Evolutionary conservation across 2,113 vertebrate genomes (phyloP), one percentile per base, ranked within the genome.

Genomic region (Urocitellus parryii): DNA sequence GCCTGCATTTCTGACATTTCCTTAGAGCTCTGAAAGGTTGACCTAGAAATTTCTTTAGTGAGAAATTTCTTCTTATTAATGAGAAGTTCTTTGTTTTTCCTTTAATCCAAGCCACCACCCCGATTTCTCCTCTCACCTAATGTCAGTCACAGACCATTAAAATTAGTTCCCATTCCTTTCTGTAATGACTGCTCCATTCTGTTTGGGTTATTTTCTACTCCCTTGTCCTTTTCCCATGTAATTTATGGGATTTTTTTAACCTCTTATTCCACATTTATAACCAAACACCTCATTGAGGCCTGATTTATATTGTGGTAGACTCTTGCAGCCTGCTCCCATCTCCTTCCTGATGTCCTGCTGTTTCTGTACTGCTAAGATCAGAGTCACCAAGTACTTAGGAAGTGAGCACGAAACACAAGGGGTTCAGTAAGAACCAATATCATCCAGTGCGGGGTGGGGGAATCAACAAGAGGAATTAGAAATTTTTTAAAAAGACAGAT

Each of bases 391-490:
- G n/a, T 18, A 56, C 22, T 58, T 61, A 74, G 37, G 58, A 45
- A 16, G 4, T 9, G 9, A 45, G 6, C 77, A 91, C 87, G 83
- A 51, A 86, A 83, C 29, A 88, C 20, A 81, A 58, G 45, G 29
- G 34, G 20, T 34, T 51, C 72, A 32, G 4, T 45, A 85, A 92
- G 81, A 92, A 85, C n/a, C 91, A 96, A 61, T 58, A 48, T 27
- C 25, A 67, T 29, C 37, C 72, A 61, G 25, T 39, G 56, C 8
- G 45, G 45, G 8, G 7, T 22, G 4, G 9, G 18, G 5, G 8
- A 80, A 65, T 73, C 51, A 90, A 96, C 81, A 88, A 32, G 70
- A 95, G 78, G 85, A 83, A 67, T 53, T 82, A 79, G 56, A 94
- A 96, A 93, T 42, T 79, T n/a, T 51, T 2, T 3, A 51, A 68